Conservation (phyloP, 2,113 vertebrate genomes). For the Clupea harengus region DNA sequence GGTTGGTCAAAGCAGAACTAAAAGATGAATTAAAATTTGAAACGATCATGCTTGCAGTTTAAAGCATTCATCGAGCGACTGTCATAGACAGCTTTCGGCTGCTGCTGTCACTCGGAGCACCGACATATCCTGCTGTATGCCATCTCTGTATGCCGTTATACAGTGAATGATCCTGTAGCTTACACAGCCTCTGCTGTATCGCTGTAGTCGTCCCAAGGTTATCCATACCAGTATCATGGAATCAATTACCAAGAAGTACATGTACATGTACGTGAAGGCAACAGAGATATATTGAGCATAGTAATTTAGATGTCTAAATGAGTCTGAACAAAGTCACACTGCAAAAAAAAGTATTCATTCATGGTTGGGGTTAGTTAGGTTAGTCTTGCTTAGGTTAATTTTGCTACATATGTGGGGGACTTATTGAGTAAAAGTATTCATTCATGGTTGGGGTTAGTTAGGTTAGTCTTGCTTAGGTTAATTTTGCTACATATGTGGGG, state of each 20-base stretch:
- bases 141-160: not conserved
- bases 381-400: no score
- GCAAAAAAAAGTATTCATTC: not conserved
- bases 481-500: no score
- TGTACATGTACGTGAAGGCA: no score
- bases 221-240: not conserved
- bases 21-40: no score
- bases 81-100: not conserved
- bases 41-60: constrained; percentile 31
- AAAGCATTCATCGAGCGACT: not conserved
- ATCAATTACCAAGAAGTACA: no score
- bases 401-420: no score
- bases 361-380: not conserved
- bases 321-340: not conserved
- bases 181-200: not conserved
- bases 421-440: not conserved
- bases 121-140: not conserved
- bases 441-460: not conserved
- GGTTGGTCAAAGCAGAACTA: no score
- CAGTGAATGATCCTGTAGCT: not conserved
- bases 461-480: no score
- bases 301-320: no score
- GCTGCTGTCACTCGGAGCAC: not conserved
- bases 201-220: not conserved
- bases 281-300: no score